phyloP scores from a whole-genome alignment of 2,113 vertebrate genomes.

The Leptobrachium leishanense region DNA sequence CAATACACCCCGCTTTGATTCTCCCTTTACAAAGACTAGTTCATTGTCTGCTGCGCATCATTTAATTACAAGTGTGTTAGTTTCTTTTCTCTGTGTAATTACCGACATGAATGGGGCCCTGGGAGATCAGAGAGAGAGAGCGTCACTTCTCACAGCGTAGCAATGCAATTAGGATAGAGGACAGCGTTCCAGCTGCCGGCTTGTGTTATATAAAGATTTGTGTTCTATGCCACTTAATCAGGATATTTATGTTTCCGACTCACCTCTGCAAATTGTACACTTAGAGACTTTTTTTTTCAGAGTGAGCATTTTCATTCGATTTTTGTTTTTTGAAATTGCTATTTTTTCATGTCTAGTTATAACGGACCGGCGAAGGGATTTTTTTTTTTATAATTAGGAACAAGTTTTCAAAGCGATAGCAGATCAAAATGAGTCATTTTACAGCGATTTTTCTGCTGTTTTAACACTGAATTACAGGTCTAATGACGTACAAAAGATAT shows the following conservation, averaged over 20 bases:
- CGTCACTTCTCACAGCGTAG: constrained; percentile 57
- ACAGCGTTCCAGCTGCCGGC: constrained; percentile 64
- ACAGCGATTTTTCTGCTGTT: not conserved
- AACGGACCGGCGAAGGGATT: constrained; percentile 16
- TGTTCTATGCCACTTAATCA: constrained; percentile 46
- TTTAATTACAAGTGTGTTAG: constrained; percentile 64
- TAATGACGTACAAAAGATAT: not conserved
- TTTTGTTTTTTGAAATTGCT: constrained; percentile 9
- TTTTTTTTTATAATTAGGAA: constrained; percentile 23
- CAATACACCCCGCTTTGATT: constrained; percentile 43
- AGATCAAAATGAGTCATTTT: constrained; percentile 31
- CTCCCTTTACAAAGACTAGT: constrained; percentile 59
- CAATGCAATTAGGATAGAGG: constrained; percentile 66
- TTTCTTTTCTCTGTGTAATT: constrained; percentile 65
- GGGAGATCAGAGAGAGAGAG: constrained; percentile 59
- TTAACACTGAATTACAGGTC: not conserved
- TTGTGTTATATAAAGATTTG: constrained; percentile 67
- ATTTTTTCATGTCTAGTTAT: constrained; percentile 20
- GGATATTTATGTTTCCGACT: constrained; percentile 43
- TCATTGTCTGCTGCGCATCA: constrained; percentile 67
- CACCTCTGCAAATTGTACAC: constrained; percentile 47
- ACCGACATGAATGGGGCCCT: constrained; percentile 66
- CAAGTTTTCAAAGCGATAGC: constrained; percentile 16
- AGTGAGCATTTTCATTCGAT: constrained; percentile 27
- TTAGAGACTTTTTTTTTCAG: constrained; percentile 33